Conservation (phyloP, 1,140 invertebrate genomes). For the Zaprionus camerounensis region DNA sequence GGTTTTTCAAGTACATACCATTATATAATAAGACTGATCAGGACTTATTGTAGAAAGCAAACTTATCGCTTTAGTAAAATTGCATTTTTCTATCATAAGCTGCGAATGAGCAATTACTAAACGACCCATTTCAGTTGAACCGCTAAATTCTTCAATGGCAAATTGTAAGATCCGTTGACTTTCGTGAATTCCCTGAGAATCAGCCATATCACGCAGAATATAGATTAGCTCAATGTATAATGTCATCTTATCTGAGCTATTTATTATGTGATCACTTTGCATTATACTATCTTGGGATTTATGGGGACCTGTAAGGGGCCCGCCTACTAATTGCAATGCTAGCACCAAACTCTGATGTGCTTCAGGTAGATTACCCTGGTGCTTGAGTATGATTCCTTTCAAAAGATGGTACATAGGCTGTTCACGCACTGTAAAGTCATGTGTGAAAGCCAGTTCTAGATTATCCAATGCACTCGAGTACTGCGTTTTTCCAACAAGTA, state of each 20-base stretch:
- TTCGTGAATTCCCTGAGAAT: slow-evolving; percentile 88
- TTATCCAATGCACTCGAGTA: slow-evolving; percentile 92
- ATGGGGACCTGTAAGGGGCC: slow-evolving; percentile 19
- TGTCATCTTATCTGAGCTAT: slow-evolving; percentile 91
- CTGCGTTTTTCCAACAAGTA: slow-evolving; percentile 90
- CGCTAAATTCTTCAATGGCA: slow-evolving; percentile 91
- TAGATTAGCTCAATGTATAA: slow-evolving; percentile 95
- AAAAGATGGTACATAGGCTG: slow-evolving; percentile 96
- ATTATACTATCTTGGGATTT: not conserved
- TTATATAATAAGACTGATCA: slow-evolving; percentile 93
- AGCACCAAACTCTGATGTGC: slow-evolving; percentile 91
- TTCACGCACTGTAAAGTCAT: slow-evolving; percentile 96
- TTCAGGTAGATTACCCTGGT: slow-evolving; percentile 89
- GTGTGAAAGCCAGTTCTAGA: slow-evolving; percentile 94
- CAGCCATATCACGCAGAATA: slow-evolving; percentile 88
- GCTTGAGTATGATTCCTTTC: slow-evolving; percentile 92
- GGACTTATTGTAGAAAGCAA: slow-evolving; percentile 91
- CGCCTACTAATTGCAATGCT: slow-evolving; percentile 87
- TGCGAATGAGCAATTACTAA: slow-evolving; percentile 94
- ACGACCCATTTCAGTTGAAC: slow-evolving; percentile 93
- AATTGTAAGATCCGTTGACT: slow-evolving; percentile 92
- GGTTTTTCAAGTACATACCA: slow-evolving; percentile 57
- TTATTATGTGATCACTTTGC: slow-evolving; percentile 50
- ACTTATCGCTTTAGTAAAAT: slow-evolving; percentile 92
- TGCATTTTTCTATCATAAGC: slow-evolving; percentile 91